Percentiles rank a stretch among this genome's conserved stretches.
Evolutionary conservation across 2,113 vertebrate genomes (phyloP).

Genomic region (Alouatta palliata): DNA sequence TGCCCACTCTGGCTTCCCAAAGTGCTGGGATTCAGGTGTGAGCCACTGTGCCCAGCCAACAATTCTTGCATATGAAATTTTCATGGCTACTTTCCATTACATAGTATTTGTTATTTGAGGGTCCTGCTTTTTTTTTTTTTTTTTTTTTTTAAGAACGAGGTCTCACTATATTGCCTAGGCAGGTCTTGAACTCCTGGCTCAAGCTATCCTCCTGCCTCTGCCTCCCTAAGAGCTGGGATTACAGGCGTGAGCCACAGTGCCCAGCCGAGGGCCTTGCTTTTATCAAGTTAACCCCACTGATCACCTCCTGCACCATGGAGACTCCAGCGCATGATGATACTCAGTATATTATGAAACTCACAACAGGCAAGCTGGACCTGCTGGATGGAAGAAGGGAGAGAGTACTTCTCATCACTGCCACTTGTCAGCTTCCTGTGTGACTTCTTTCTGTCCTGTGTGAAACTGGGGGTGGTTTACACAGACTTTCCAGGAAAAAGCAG

Average conservation of each 20-base stretch:
- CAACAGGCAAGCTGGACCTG: background rate
- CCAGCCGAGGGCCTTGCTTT: background rate
- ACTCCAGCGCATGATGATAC: background rate
- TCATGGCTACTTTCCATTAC: background rate
- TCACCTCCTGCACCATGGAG: background rate
- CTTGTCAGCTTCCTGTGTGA: background rate
- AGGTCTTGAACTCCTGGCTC: no score
- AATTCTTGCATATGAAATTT: background rate
- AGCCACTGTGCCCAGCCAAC: no score
- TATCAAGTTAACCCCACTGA: background rate
- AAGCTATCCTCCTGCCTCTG: no score
- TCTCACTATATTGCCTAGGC: no score
- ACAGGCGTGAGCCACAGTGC: no score
- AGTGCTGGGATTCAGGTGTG: no score
- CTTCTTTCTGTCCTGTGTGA: background rate
- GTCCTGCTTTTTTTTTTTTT: background rate
- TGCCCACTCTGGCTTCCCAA: no score
- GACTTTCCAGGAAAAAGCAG: constrained; percentile 16
- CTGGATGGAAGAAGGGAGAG: background rate
- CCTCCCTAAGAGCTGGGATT: no score
- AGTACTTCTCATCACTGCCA: background rate
- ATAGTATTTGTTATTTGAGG: background rate
- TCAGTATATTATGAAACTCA: background rate
- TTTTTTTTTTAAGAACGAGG: no score
- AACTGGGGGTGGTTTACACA: background rate